Evolutionary conservation across 2,113 vertebrate genomes (phyloP).

Genomic region (Upupa epops): DNA sequence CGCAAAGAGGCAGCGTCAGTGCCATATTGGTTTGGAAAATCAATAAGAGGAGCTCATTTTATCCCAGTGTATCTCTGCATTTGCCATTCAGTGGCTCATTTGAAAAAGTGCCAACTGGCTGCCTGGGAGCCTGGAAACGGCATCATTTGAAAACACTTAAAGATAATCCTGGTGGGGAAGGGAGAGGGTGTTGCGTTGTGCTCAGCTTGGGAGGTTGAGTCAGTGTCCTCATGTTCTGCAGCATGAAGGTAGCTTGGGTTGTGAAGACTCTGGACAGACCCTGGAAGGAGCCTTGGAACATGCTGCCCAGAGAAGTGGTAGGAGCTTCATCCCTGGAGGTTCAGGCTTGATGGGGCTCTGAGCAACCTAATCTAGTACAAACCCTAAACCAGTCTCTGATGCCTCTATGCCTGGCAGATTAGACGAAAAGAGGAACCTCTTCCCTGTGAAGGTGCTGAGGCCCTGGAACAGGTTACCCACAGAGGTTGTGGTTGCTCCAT

Average conservation of each 20-base stretch:
- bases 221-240: background rate
- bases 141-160: conserved; percentile 26
- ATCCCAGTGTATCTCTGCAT: conserved; percentile 73
- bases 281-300: too few species aligned
- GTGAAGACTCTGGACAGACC: fast-evolving
- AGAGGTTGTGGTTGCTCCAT: too few species aligned
- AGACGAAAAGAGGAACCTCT: too few species aligned
- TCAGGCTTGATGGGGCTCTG: too few species aligned
- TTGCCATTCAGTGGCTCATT: conserved; percentile 73
- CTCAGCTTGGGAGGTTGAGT: background rate
- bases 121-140: conserved; percentile 25
- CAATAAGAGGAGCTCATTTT: conserved; percentile 82
- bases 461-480: too few species aligned
- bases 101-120: conserved; percentile 76
- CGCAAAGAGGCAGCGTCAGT: conserved; percentile 69
- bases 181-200: fast-evolving
- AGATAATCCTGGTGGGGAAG: background rate
- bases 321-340: too few species aligned
- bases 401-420: too few species aligned
- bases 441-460: too few species aligned
- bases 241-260: background rate
- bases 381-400: too few species aligned
- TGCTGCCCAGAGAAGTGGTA: too few species aligned
- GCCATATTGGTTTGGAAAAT: conserved; percentile 85
- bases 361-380: too few species aligned